phyloP scores from a whole-genome alignment of 2,888 invertebrate species.

The Drosophila subquinaria region DNA sequence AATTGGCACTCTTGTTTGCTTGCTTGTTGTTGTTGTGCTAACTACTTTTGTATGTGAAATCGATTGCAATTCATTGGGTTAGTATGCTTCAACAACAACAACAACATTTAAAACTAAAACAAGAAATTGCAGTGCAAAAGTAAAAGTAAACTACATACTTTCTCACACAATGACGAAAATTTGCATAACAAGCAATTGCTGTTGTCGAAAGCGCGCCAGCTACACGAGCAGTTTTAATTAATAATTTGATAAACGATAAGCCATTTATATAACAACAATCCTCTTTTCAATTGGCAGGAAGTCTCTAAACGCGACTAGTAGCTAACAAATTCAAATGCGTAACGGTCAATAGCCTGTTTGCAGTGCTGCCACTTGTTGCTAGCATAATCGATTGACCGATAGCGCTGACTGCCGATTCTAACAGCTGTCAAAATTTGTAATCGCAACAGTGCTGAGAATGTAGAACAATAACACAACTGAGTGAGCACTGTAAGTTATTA shows the following conservation, averaged over 20 bases:
- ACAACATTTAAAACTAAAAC: not conserved
- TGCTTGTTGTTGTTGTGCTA: conserved; percentile 3
- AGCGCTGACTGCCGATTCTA: not conserved
- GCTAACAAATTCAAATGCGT: conserved; percentile 6
- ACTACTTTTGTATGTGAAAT: conserved; percentile 16
- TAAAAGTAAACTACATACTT: conserved; percentile 73
- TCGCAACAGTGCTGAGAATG: not conserved
- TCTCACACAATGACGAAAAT: conserved; percentile 42
- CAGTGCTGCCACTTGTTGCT: conserved; percentile 10
- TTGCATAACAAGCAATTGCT: conserved; percentile 65
- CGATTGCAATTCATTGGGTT: conserved; percentile 55
- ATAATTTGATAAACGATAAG: conserved; percentile 49
- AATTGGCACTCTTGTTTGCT: conserved; percentile 22
- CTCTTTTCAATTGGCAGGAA: conserved; percentile 44
- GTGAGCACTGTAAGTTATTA: too few species aligned
- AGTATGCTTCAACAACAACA: conserved; percentile 47
- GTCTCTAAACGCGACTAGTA: not conserved
- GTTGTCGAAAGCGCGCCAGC: conserved; percentile 4
- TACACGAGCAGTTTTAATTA: conserved; percentile 45
- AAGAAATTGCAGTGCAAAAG: conserved; percentile 53
- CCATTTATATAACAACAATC: conserved; percentile 40
- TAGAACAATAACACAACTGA: not conserved
- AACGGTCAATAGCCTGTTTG: conserved; percentile 2
- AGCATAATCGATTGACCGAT: conserved; percentile 16
- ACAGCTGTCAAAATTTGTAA: conserved; percentile 10